phyloP scores from a whole-genome alignment of 2,797 vertebrate species.

The Manis pentadactyla region DNA sequence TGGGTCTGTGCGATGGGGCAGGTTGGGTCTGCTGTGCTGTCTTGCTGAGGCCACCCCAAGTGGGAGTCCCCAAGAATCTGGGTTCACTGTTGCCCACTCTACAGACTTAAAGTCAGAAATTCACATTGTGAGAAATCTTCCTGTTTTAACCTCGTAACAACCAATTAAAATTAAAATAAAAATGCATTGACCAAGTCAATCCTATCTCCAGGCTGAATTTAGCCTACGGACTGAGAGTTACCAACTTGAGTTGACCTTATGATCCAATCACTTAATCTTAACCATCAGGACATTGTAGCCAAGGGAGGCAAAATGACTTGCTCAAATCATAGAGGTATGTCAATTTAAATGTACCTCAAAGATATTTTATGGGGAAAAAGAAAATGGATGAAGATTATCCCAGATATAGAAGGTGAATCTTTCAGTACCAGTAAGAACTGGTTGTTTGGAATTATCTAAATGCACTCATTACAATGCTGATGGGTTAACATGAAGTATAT shows the following conservation, averaged over 20 bases:
- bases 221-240: background rate
- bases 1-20: no score
- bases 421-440: background rate
- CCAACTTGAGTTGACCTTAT: background rate
- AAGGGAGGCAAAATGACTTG: background rate
- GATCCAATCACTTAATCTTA: background rate
- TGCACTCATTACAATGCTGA: background rate
- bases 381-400: background rate
- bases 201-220: background rate
- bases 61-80: background rate
- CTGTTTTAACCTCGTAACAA: constrained; percentile 8
- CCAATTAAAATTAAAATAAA: background rate
- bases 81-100: background rate
- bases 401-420: background rate
- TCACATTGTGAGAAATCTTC: background rate
- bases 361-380: background rate
- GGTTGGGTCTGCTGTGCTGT: background rate
- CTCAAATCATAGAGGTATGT: background rate
- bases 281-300: background rate
- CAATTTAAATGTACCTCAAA: background rate
- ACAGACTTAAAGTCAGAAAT: background rate
- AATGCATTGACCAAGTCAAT: background rate
- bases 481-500: background rate
- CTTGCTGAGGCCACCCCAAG: background rate
- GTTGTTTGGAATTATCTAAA: background rate